Base-by-base conservation (phyloP, 2,888 invertebrate species). In the Apeira syringaria region DNA sequence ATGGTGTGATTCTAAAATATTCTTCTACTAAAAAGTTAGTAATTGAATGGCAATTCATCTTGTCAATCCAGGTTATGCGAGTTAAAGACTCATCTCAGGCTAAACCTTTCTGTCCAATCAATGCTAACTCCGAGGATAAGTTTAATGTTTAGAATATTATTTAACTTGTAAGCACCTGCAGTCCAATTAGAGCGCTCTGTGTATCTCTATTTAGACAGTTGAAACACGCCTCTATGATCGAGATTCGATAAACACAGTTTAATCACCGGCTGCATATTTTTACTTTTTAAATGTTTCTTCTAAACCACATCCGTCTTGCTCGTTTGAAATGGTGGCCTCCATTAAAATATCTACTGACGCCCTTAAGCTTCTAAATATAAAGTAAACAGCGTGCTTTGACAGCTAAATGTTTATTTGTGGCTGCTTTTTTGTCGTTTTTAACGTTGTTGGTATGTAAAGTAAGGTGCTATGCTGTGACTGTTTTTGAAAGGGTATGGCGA, bases 371-470 rank as follows among this genome's bases (percentile, higher is more conserved):
- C 79, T 80, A 81, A 80, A 82, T 76, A 80, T 81, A 82, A 38
- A 35, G 33, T 43, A 44, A 44, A 44, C 43, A 42, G 13, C 24
- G 65, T 67, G 57, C 58, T 68, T 59, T 75, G 79, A 74, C 80
- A 77, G 77, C 61, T 70, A 64, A 20, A 73, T 74, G 74, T 82
- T 78, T 81, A 75, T 81, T 79, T 80, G 77, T 77, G 74, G 72
- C 67, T 12, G 69, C 63, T 34, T 75, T 68, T 72, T 69, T 74
- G 64, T 56, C 56, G 53, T 57, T 41, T 56, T 61, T 52, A 56
- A 63, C 57, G 50, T 64, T 76, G 75, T 73, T 68, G 0, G 11
- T 24, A 13, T 26, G 22, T 33, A 18, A 25, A 32, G 28, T 38
- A 25, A 29, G 43, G 11, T 29, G 20, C 2, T 20, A 20, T 20